Evolutionary conservation across 2,113 vertebrate species (phyloP).

Genomic region (Nannobrachium achirus): DNA sequence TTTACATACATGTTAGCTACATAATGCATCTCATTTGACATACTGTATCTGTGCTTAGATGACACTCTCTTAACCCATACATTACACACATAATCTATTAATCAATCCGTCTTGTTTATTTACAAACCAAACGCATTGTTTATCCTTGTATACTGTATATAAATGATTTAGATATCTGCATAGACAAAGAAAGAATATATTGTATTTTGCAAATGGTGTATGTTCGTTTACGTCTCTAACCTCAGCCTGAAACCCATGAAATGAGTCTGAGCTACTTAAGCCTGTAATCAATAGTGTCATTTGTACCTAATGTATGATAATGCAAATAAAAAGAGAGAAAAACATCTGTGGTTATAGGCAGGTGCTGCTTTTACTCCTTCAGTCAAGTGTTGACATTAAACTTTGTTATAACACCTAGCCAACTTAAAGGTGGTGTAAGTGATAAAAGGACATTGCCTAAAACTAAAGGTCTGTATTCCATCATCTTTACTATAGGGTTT

Average conservation of each 20-base stretch:
- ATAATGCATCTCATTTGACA: conserved; percentile 1
- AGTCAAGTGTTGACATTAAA: too few species aligned
- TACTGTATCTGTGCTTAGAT: conserved; percentile 20
- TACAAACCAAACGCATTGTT: conserved; percentile 37
- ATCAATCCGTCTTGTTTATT: conserved; percentile 35
- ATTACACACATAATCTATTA: conserved; percentile 36
- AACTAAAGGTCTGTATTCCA: too few species aligned
- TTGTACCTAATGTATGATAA: conserved; percentile 84
- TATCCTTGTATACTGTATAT: conserved; percentile 76
- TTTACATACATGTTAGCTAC: conserved; percentile 23
- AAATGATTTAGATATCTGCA: conserved; percentile 59
- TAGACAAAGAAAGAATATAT: conserved; percentile 67
- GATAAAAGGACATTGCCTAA: too few species aligned
- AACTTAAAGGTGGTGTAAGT: too few species aligned
- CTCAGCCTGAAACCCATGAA: conserved; percentile 70
- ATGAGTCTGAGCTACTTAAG: conserved; percentile 69
- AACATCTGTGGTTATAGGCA: conserved; percentile 21
- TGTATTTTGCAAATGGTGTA: conserved; percentile 77
- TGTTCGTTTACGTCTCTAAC: conserved; percentile 57
- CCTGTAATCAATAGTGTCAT: conserved; percentile 76
- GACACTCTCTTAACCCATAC: conserved; percentile 42
- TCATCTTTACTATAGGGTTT: too few species aligned
- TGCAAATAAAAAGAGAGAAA: conserved; percentile 75
- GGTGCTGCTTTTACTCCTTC: conserved; percentile 15
- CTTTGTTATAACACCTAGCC: too few species aligned